Evolutionary conservation across 2,888 invertebrate genomes (phyloP).

Genomic region (Xestia c-nigrum): DNA sequence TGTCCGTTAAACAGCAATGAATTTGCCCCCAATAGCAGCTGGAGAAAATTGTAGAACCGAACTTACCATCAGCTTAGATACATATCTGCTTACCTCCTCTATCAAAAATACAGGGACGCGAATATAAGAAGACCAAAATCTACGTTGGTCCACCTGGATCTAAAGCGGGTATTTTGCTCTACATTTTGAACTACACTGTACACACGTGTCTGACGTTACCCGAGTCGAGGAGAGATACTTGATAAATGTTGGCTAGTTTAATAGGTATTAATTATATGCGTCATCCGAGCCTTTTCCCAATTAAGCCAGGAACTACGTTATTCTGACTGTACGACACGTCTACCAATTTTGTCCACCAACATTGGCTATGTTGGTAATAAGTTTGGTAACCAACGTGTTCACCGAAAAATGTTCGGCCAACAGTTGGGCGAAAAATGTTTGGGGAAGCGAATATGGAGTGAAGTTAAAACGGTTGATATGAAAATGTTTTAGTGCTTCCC

Average conservation of each 20-base stretch:
- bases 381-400: constrained; percentile 36
- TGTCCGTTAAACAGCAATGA: background rate
- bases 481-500: constrained; percentile 48
- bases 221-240: background rate
- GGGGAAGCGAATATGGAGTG: constrained; percentile 14
- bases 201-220: too few relatives aligned
- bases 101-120: background rate
- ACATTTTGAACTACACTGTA: background rate
- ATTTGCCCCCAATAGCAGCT: background rate
- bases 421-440: constrained; percentile 27
- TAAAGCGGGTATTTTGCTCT: background rate
- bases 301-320: constrained; percentile 63
- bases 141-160: background rate
- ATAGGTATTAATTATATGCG: constrained; percentile 49
- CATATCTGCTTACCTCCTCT: background rate
- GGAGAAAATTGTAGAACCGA: too few relatives aligned
- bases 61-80: background rate
- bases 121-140: background rate
- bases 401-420: constrained; percentile 38
- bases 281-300: constrained; percentile 61
- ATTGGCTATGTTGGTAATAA: constrained; percentile 35
- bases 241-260: constrained; percentile 35
- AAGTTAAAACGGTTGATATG: constrained; percentile 36
- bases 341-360: constrained; percentile 54
- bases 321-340: constrained; percentile 44